These are phyloP conservation scores for Amazonetta brasiliensis DNA, from an alignment of 2,797 vertebrate genomes.

Conservation along the genomic window DNA sequence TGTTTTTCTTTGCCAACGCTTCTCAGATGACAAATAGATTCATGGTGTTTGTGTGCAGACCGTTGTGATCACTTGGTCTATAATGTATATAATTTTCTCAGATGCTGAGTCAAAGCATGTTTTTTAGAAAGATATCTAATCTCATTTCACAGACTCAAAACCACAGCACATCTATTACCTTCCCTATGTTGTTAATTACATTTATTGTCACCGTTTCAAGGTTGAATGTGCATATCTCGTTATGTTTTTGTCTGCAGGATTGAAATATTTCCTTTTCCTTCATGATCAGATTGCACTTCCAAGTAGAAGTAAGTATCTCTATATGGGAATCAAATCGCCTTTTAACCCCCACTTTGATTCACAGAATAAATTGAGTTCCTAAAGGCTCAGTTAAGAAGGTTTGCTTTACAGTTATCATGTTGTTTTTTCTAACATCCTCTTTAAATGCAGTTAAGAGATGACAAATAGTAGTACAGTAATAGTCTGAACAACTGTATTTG, in stretches of 20 bases:
- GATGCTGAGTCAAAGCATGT: constrained; percentile 22
- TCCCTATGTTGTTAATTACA: constrained; percentile 50
- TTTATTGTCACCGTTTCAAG: constrained; percentile 44
- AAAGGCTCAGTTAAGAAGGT: neutral
- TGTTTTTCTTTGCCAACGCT: neutral
- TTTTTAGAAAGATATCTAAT: constrained; percentile 43
- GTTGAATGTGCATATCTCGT: constrained; percentile 14
- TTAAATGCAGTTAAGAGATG: neutral
- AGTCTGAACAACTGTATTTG: neutral
- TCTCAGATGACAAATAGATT: constrained; percentile 21
- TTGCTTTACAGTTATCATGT: neutral
- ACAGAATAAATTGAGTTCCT: neutral
- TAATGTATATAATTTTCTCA: constrained; percentile 24
- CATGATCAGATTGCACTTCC: neutral
- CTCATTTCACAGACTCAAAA: constrained; percentile 33
- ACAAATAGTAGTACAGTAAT: neutral
- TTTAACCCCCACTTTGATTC: neutral
- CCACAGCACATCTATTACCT: neutral
- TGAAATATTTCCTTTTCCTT: neutral
- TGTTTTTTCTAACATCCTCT: neutral
- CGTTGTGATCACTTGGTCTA: neutral
- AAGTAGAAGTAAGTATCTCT: neutral
- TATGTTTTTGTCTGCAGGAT: neutral
- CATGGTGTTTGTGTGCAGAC: neutral
- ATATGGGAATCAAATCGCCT: neutral